A percentile compares a stretch with the other conserved stretches of the same genome.
Conservation (phyloP, 2,797 vertebrate species). For the Hozukius guyotensis region DNA sequence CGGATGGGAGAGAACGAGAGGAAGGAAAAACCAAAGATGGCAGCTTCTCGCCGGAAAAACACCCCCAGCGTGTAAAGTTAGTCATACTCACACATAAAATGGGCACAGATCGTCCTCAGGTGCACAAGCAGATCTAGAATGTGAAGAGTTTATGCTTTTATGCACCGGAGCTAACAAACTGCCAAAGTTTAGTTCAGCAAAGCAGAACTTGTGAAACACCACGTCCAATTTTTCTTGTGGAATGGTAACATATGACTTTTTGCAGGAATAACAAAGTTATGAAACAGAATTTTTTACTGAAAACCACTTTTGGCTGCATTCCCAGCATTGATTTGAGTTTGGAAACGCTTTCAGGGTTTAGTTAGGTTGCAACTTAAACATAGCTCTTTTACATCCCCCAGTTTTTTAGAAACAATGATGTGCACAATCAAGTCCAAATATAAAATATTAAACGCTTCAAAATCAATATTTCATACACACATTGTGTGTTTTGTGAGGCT, state of each 20-base stretch:
- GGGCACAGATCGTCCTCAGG: conserved; percentile 94
- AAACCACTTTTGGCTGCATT: neutral
- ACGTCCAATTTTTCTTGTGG: conserved; percentile 18
- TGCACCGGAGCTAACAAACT: conserved; percentile 87
- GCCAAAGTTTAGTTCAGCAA: conserved; percentile 83
- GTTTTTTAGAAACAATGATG: neutral
- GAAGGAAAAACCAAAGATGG: conserved; percentile 29
- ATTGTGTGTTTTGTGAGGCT: neutral
- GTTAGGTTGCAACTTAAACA: neutral
- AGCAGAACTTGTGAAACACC: conserved; percentile 64
- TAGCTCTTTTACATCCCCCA: neutral
- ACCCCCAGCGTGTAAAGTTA: conserved; percentile 79
- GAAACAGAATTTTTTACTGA: neutral
- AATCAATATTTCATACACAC: neutral
- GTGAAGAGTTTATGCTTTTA: conserved; percentile 91
- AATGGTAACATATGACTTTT: neutral
- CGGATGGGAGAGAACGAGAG: conserved; percentile 29
- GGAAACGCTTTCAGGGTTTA: neutral
- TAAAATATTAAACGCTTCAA: neutral
- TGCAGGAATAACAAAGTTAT: neutral
- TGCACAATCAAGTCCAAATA: neutral
- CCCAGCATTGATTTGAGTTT: neutral
- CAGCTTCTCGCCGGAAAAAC: conserved; percentile 39
- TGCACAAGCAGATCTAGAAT: conserved; percentile 97
- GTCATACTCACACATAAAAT: conserved; percentile 98